Base-by-base conservation (phyloP, 2,797 vertebrate species). In the Epinephelus coioides region DNA sequence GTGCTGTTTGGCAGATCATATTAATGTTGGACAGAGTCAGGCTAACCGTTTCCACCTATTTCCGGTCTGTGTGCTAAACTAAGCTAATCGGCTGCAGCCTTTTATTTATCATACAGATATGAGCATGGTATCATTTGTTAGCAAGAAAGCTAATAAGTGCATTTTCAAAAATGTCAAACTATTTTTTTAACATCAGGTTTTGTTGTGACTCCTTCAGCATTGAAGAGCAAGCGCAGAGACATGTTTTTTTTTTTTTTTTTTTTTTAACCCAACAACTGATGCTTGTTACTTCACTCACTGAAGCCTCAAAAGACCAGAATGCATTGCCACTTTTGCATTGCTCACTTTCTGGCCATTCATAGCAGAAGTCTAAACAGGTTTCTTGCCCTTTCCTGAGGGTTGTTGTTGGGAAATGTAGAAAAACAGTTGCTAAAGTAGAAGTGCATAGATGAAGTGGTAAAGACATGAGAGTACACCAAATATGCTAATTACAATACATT, bases 301-400 rank as follows among this genome's bases (percentile, higher is more conserved):
- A 49, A 23, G 56, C 43, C 56, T 65, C 34, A 19, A 71, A 1
- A 51, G 15, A 54, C 43, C 73, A 57, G 19, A 61, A 82, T 54
- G 57, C 77, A 67, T 47, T 54, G 46, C 40, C n/a, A 38, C 57
- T 60, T 60, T 9, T 43, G 40, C 3, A 15, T 21, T 6, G 21
- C 34, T 62, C 14, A 49, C 11, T 82, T 46, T 4, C 34, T 38
- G 10, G 27, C 23, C 23, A 69, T 59, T 53, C 7, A 30, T 18
- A 18, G 54, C 15, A 46, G 10, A 65, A 67, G 49, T 11, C 1
- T 11, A 50, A 56, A n/a, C 11, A 18, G 0, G 0, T 3, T 14
- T 3, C 3, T 13, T n/a, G 19, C 1, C 21, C 0, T 19, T 66
- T 68, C 59, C 67, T 67, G 53, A 73, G n/a, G 10, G 5, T 38